Evolutionary conservation across 2,797 vertebrate species (phyloP).

Genomic region (Taenioides sp.): DNA sequence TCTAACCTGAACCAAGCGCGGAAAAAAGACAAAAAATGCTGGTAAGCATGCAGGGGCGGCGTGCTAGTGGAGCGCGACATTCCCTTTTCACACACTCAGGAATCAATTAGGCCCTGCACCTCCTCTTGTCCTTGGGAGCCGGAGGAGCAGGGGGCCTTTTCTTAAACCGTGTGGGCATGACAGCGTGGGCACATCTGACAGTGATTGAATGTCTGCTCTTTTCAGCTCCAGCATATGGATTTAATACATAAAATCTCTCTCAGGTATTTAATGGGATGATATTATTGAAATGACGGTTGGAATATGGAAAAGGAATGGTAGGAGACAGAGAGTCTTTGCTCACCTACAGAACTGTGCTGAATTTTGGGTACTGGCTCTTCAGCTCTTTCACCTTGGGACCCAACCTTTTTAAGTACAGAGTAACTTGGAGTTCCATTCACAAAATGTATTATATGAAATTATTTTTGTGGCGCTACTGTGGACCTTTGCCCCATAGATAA

Average conservation of each 20-base stretch:
- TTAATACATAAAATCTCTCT: constrained; percentile 1
- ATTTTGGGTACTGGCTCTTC: not conserved
- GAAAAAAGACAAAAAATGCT: constrained; percentile 11
- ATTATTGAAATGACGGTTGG: not conserved
- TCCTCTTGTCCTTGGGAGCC: constrained; percentile 34
- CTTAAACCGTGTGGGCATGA: constrained; percentile 13
- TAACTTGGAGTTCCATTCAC: no score
- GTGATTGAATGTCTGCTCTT: constrained; percentile 7
- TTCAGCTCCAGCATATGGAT: constrained; percentile 7
- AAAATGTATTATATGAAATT: no score
- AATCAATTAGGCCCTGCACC: constrained; percentile 56
- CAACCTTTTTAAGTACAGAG: no score
- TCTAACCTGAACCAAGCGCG: constrained; percentile 64
- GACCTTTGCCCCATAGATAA: no score
- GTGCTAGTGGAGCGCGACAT: constrained; percentile 47
- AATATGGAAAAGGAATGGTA: not conserved
- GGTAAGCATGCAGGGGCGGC: constrained; percentile 20
- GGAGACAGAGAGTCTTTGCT: not conserved
- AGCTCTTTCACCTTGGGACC: not conserved
- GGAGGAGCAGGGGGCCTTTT: constrained; percentile 8
- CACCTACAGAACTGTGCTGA: not conserved
- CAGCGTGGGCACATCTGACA: constrained; percentile 5
- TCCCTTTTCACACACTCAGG: constrained; percentile 42
- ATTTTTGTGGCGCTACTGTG: no score
- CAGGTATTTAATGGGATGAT: not conserved